Base-by-base conservation (phyloP, 2,797 vertebrate species). In the Chiroxiphia lanceolata region DNA sequence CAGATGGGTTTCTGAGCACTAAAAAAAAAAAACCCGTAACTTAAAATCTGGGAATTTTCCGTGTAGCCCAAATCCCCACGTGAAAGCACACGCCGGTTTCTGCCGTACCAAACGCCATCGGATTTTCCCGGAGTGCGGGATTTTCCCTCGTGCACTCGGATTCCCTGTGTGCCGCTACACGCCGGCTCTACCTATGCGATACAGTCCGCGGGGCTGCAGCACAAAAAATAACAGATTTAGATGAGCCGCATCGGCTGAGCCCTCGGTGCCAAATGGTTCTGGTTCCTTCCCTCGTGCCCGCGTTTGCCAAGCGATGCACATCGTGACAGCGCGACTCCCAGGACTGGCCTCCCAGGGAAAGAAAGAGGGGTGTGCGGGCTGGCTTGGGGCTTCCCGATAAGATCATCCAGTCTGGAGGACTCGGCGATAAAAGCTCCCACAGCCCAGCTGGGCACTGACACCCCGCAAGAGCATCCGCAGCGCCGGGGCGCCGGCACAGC, bases 281-380 rank as follows among this genome's bases (percentile, higher is more conserved):
- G 36, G 59, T 47, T 42, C 29, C 45, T 53, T 53, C 51, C 51
- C 27, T 7, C 50, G 50, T 25, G 26, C 51, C 54, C 67, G 40
- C 0, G 0, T 47, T 25, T 51, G 36, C 44, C 42, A 20, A 44
- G 53, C 0, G 0, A 25, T 10, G 22, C 19, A 42, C 3, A 0
- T 13, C 2, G 2, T 27, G 54, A 60, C 23, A 18, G 31, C 3
- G 0, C 1, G 1, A 19, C 51, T 40, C 53, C 10, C 2, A 15
- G 45, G 42, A 31, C 42, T 19, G 17, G 33, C 33, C 40, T 68
- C 59, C 31, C 16, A 4, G 26, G 47, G 22, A 22, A 12, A 15
- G 23, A 56, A 53, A 56, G 15, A 57, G 4, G n/a, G n/a, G 22
- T 4, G 12, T 50, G 7, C 0, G 54, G 29, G 81, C 10, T 8